Evolutionary conservation across 2,113 vertebrate species (phyloP).

Genomic region (Spea bombifrons): DNA sequence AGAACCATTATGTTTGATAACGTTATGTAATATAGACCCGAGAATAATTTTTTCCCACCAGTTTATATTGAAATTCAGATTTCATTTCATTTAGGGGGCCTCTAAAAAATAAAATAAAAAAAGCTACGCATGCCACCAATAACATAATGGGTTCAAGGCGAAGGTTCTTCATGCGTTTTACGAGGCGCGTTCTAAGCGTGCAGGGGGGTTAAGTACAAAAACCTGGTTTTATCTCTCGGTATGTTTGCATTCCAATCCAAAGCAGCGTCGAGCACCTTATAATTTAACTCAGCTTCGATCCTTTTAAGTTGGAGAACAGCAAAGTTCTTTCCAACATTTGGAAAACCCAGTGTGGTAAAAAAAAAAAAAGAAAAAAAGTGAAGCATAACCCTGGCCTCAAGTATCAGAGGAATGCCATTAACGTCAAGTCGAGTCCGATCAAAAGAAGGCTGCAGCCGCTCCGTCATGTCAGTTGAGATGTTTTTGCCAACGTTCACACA

Average conservation of each 20-base stretch:
- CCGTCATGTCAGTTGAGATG: background rate
- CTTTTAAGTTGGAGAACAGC: slow-evolving; percentile 15
- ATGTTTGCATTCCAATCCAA: slow-evolving; percentile 33
- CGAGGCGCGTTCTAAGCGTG: too few species aligned
- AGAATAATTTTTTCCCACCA: too few species aligned
- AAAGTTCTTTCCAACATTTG: slow-evolving; percentile 13
- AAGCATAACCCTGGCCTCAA: background rate
- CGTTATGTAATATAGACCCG: too few species aligned
- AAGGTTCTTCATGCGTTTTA: too few species aligned
- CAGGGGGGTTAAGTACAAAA: slow-evolving; percentile 15
- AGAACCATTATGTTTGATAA: too few species aligned
- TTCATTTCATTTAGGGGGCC: too few species aligned
- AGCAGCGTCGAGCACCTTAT: slow-evolving; percentile 24
- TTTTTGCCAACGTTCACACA: background rate
- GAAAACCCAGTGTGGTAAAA: slow-evolving; percentile 21
- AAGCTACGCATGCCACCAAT: too few species aligned
- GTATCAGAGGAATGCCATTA: slow-evolving; percentile 22
- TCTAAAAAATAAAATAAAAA: too few species aligned
- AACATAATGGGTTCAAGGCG: too few species aligned
- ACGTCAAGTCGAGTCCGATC: background rate
- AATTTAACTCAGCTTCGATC: slow-evolving; percentile 16
- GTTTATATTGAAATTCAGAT: too few species aligned
- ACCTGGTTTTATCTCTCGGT: slow-evolving; percentile 7
- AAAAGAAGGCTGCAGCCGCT: background rate
- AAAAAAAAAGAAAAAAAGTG: background rate